Evolutionary conservation across 1,140 invertebrate genomes (phyloP).

Genomic region (Ostrea edulis): DNA sequence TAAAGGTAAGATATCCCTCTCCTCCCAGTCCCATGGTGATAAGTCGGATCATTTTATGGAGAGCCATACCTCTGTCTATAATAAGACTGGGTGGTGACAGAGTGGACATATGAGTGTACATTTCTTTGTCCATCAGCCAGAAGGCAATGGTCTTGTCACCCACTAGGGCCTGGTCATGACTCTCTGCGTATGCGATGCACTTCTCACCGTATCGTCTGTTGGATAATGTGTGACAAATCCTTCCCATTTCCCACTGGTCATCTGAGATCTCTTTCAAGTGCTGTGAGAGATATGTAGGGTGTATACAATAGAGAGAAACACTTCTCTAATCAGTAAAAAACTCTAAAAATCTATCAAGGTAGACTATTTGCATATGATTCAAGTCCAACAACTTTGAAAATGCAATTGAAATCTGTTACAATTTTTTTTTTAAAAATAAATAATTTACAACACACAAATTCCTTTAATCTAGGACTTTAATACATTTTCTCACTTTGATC

Average conservation of each 20-base stretch:
- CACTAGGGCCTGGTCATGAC: slow-evolving; percentile 98
- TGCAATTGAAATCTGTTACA: too few species aligned
- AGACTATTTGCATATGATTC: too few species aligned
- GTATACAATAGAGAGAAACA: too few species aligned
- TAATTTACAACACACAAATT: too few species aligned
- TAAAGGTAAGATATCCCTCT: slow-evolving; percentile 99
- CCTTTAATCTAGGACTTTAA: too few species aligned
- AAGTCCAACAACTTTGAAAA: too few species aligned
- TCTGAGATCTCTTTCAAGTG: slow-evolving; percentile 85
- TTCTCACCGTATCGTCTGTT: slow-evolving; percentile 98
- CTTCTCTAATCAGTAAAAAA: too few species aligned
- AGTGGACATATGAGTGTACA: slow-evolving; percentile 97
- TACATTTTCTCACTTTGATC: slow-evolving; percentile 87
- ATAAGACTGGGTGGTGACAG: slow-evolving; percentile 84
- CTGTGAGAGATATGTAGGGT: slow-evolving; percentile 57
- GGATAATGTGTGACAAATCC: slow-evolving; percentile 95
- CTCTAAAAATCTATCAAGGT: too few species aligned
- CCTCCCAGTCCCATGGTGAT: slow-evolving; percentile 96
- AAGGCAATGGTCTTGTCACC: slow-evolving; percentile 99
- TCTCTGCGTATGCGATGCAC: slow-evolving; percentile 97
- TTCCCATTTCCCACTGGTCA: slow-evolving; percentile 96
- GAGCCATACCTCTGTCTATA: slow-evolving; percentile 94
- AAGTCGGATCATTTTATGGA: slow-evolving; percentile 98
- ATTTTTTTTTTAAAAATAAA: too few species aligned
- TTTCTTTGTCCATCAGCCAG: slow-evolving; percentile 99